phyloP scores from a whole-genome alignment of 2,888 invertebrate genomes.

The Noctua comes region DNA sequence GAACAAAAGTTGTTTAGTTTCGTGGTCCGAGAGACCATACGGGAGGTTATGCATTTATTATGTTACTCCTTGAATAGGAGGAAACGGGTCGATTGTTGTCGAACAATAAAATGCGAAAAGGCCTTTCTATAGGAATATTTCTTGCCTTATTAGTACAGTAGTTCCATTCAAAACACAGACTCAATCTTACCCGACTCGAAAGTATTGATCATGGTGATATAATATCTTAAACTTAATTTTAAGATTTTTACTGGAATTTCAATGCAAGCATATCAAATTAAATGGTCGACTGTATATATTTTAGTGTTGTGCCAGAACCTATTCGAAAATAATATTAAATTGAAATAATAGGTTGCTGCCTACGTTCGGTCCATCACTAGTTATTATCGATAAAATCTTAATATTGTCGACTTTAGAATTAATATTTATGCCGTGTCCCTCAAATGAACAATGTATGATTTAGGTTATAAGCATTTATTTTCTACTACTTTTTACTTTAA shows the following conservation, averaged over 20 bases:
- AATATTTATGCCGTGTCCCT: constrained; percentile 9
- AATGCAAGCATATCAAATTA: constrained; percentile 9
- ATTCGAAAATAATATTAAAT: neutral
- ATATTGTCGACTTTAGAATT: constrained; percentile 19
- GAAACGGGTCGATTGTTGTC: neutral
- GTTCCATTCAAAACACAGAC: constrained; percentile 6
- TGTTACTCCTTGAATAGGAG: too few species aligned
- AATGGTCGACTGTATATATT: neutral
- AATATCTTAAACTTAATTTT: neutral
- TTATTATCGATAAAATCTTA: constrained; percentile 29
- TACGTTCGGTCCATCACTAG: constrained; percentile 1
- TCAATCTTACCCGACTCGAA: neutral
- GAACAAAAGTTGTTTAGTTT: too few species aligned
- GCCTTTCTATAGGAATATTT: neutral
- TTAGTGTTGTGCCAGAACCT: neutral
- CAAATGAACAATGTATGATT: constrained; percentile 53
- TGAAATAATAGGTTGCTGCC: neutral
- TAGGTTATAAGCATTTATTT: constrained; percentile 32
- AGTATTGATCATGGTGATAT: constrained; percentile 14
- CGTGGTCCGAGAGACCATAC: too few species aligned
- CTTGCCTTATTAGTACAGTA: constrained; percentile 27
- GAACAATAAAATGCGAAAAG: neutral
- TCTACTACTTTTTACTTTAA: constrained; percentile 8
- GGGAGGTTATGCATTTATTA: too few species aligned
- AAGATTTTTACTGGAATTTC: neutral